These are phyloP conservation scores for Pristis pectinata DNA, from an alignment of 2,797 vertebrate species.

Conservation along the genomic window DNA sequence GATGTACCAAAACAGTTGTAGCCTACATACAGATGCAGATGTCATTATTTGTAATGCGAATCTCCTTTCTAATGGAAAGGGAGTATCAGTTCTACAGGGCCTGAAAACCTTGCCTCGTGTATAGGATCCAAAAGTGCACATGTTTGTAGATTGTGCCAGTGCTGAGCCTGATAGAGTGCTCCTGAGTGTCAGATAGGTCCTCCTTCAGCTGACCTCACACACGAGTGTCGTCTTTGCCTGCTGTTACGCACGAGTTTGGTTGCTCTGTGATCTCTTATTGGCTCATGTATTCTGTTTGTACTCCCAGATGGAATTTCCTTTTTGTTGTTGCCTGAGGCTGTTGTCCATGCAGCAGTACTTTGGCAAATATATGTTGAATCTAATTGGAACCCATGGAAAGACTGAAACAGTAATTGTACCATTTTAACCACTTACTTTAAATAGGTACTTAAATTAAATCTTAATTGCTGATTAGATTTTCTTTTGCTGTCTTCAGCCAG, in stretches of 20 bases:
- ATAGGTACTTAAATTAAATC: background rate
- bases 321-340: background rate
- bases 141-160: background rate
- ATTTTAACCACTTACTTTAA: background rate
- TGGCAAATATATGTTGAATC: background rate
- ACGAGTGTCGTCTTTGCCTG: background rate
- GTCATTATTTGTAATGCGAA: background rate
- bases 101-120: no score
- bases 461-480: background rate
- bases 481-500: background rate
- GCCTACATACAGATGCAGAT: no score
- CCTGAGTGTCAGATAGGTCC: no score
- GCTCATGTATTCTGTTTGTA: no score
- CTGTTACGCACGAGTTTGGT: background rate
- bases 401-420: background rate
- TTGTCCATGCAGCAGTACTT: background rate
- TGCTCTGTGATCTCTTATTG: background rate
- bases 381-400: background rate
- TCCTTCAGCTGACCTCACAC: background rate
- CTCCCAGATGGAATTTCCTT: background rate
- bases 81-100: background rate
- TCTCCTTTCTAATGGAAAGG: background rate
- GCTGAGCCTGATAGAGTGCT: background rate
- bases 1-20: no score
- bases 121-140: background rate